Base-by-base conservation (phyloP, 2,113 vertebrate genomes). In the Bombycilla garrulus region DNA sequence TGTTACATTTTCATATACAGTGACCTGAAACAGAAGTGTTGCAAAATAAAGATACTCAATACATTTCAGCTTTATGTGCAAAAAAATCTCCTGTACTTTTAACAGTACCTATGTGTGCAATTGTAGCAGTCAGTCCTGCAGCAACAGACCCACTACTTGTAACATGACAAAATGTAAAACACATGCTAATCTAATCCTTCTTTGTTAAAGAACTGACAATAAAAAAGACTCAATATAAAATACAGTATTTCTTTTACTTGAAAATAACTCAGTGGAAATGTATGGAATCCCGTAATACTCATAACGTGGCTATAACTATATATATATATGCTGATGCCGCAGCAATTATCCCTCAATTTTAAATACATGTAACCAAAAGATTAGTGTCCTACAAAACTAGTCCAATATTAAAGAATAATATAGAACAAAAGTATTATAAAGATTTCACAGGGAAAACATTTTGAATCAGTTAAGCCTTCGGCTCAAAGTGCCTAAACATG, bases 291-390 rank as follows among this genome's bases (percentile, higher is more conserved):
- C 69, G 42, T 58, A 95, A 91, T 73, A 96, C 66, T 95, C 45
- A 58, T 16, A 35, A 31, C 12, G 29, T 78, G 76, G 54, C 61
- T 95, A 44, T 92, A 95, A 84, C 85, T 88, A 76, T 50, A 93
- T 36, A 70, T 72, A 78, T 81, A 47, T 24, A 92, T 85, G 76
- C 84, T 81, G 62, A 93, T 84, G 65, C 70, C 64, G 58, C 53
- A 86, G 76, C 73, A 94, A 51, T 82, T 74, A 93, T 36, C 88
- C 95, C 93, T 96, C 91, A 40, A 38, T 82, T 92, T 92, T 93
- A 97, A 95, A 96, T 96, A 95, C 91, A 86, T 48, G 53, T 93
- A 96, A 97, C 92, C 88, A 94, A 93, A 96, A 96, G 64, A 92
- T 90, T 73, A 96, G 82, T 81, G 74, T 96, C 81, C 96, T 96